Base-by-base conservation (phyloP, 64 coral and sea anemone genomes). In the Orbicella faveolata region DNA sequence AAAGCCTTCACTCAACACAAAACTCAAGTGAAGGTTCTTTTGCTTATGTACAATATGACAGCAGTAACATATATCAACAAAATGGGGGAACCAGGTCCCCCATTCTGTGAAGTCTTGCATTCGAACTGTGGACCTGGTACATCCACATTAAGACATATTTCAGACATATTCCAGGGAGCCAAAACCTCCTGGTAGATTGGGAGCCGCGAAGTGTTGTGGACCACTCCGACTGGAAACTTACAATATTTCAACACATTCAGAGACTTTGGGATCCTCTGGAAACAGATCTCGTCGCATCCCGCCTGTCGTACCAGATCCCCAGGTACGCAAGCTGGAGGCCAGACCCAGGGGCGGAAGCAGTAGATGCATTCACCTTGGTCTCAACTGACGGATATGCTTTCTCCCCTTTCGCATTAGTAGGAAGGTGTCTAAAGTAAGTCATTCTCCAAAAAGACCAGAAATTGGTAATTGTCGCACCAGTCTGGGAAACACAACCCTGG, bases 341-440 rank as follows among this genome's bases (percentile, higher is more conserved):
- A 41, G 39, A 41, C 4, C 39, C 39, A 41, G 39, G 39, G 39
- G 39, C 39, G 4, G 15, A 17, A 34, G 15, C 51, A 70, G 30
- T 67, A 19, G 66, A 87, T 69, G 77, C 88, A 0, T 54, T 90
- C 1, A 70, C 64, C 65, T 30, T 30, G 65, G 83, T 7, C 25
- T 23, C 20, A 70, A 9, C 7, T 67, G 35, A 72, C 9, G 14
- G 83, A 63, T 87, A 87, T 52, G 64, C 66, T 26, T 87, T 87
- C 77, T 61, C 91, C 6, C 91, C 91, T 26, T 93, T 88, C 67
- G 79, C 37, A 19, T 61, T 93, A 12, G n/a, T 88, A 52, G 19
- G 64, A 0, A 7, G 20, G 19, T 36, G 35, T 6, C 68, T 93
- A 6, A 6, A 63, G 20, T 70, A 93, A 17, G 83, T 81, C 21